Percentiles rank a stretch among this genome's conserved stretches.
These are phyloP conservation scores for Calyptomena viridis DNA, from an alignment of 2,113 vertebrate genomes.

Conservation along the genomic window DNA sequence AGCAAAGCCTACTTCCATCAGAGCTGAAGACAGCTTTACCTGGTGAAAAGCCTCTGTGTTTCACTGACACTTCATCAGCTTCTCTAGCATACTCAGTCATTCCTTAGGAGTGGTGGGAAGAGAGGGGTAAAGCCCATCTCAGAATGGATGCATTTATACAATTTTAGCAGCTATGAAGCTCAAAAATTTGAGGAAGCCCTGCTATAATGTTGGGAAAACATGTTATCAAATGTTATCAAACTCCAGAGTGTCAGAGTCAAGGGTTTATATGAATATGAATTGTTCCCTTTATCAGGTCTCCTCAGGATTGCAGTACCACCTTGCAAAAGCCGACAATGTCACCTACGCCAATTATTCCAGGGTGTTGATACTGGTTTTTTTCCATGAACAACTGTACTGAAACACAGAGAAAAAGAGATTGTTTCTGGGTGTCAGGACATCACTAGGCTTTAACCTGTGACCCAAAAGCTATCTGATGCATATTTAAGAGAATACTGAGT, in stretches of 20 bases:
- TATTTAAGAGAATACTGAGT: neutral
- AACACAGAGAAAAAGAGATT: neutral
- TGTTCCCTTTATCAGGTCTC: neutral
- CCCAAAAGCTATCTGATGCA: neutral
- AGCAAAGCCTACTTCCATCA: neutral
- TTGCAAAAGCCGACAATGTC: neutral
- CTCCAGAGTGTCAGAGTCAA: neutral
- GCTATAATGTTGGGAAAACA: neutral
- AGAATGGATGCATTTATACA: neutral
- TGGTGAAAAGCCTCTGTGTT: neutral
- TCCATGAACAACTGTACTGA: neutral
- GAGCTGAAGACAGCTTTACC: neutral
- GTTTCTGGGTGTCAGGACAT: neutral
- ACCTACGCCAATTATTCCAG: fast-evolving
- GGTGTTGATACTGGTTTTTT: neutral
- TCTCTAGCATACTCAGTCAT: neutral
- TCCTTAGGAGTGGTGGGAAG: neutral
- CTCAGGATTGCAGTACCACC: neutral
- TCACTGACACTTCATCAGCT: neutral
- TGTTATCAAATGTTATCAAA: no score
- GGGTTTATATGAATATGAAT: neutral
- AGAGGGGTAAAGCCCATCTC: neutral
- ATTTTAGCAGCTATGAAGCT: neutral
- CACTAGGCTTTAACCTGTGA: neutral
- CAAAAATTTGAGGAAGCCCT: neutral